Evolutionary conservation across 2,888 invertebrate species (phyloP), one percentile per base, ranked within the genome.

Genomic region (Tribolium freemani): DNA sequence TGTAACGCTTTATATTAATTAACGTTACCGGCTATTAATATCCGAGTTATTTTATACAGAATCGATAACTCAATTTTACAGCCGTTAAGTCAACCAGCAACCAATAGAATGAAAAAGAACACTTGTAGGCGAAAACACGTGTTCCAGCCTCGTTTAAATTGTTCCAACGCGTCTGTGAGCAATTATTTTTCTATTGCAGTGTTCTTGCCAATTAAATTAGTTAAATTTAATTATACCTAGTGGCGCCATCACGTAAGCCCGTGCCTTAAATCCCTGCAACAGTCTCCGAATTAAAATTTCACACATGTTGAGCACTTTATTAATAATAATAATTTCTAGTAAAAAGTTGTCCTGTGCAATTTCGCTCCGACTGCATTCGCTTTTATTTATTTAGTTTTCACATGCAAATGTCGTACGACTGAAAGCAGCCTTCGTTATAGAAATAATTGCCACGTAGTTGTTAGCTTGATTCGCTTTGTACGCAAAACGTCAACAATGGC

Each of bases 1-100:
- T 71, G 58, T 46, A 66, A 30, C 48, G 67, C 67, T 67, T 71
- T 71, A 71, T 64, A 66, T 71, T 71, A 71, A 71, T 71, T 71
- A 61, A 66, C 51, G 57, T 48, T 57, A 38, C 20, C 53, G 56
- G 16, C 48, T 50, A 53, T 58, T 68, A 58, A 68, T 68, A 68
- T 58, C 44, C 64, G 30, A 38, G 60, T 38, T 58, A 50, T 68
- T 68, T 58, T 50, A 46, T 11, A 26, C 66, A 16, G 56, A 56
- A 68, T 68, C 68, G 50, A 68, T 68, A 58, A 20, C 5, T 8
- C 38, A 57, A 31, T 67, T 56, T 46, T 48, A 20, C 20, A 20
- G 4, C 67, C 30, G 9, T 67, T 53, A 9, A 45, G 20, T 21
- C 16, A 26, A 13, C 2, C 54, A 11, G n/a, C n/a, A n/a, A n/a